A percentile compares a stretch with the other conserved stretches of the same genome.
phyloP scores from a whole-genome alignment of 2,113 vertebrate genomes.

The Athene cunicularia region DNA sequence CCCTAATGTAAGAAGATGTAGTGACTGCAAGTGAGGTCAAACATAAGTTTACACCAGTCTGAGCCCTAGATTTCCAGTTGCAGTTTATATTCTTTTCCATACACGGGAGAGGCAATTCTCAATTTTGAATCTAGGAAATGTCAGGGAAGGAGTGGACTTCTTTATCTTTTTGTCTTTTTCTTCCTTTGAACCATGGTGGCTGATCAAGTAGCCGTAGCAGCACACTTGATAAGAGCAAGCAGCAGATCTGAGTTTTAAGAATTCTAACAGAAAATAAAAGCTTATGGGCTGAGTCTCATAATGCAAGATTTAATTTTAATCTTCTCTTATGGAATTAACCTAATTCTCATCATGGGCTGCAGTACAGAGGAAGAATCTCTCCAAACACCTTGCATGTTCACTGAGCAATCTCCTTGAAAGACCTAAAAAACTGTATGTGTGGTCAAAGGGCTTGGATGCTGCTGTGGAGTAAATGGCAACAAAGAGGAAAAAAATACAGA shows the following conservation, averaged over 20 bases:
- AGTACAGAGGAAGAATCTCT: background rate
- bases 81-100: background rate
- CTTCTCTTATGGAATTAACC: background rate
- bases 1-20: background rate
- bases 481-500: background rate
- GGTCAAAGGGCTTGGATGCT: background rate
- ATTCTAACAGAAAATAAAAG: background rate
- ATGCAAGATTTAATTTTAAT: background rate
- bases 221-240: background rate
- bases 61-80: background rate
- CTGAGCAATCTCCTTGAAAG: background rate
- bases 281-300: background rate
- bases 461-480: background rate
- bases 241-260: background rate
- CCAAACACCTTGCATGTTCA: background rate
- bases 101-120: background rate
- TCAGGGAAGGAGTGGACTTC: accelerated
- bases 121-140: background rate
- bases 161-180: background rate
- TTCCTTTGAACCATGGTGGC: background rate
- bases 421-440: background rate
- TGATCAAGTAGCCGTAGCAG: background rate
- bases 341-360: background rate
- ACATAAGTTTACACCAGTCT: background rate
- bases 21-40: background rate